Evolutionary conservation across 2,113 vertebrate species (phyloP), one percentile per base, ranked within the genome.

Genomic region (Peromyscus polionotus): DNA sequence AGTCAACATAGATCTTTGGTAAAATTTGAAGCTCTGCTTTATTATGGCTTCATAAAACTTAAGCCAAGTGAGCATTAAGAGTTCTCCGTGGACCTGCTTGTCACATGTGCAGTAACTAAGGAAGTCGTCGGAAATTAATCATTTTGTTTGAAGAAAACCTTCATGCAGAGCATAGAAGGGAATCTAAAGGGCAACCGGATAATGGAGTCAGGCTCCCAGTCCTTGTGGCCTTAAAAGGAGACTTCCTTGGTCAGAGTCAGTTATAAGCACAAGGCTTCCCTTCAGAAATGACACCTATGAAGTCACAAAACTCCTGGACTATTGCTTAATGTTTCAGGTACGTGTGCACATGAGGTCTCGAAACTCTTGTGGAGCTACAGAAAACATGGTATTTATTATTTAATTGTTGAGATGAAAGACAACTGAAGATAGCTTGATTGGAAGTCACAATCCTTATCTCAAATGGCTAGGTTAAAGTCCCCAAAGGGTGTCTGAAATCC

Each of bases 81-180:
- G 19, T 63, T 93, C 81, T 95, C 54, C 31, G 20, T 57, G 17
- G 45, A 95, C 84, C 42, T 42, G 88, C 39, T 97, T 92, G n/a
- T 88, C 2, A 51, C 3, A 17, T 19, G 7, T 61, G 65, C 16
- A 7, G 14, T 26, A 54, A 48, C 1, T 12, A 65, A 22, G 2
- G 1, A 7, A 59, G 75, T 45, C 45, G 20, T 3, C 9, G 65
- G 72, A 45, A 68, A 95, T 42, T 16, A 73, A 95, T 17, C 48
- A 20, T 48, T 92, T 9, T 65, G 88, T 63, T 81, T 26, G 83
- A 86, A 42, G 54, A 79, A 85, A 86, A 19, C 20, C 1, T 0
- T 54, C 2, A 0, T n/a, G 19, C 6, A 68, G 5, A 57, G 59
- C 63, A 45, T 2, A 22, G 26, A 61, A 42, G 13, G 31, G 67